Conservation (phyloP, 2,888 invertebrate species). For the Drosophila diplacantha region DNA sequence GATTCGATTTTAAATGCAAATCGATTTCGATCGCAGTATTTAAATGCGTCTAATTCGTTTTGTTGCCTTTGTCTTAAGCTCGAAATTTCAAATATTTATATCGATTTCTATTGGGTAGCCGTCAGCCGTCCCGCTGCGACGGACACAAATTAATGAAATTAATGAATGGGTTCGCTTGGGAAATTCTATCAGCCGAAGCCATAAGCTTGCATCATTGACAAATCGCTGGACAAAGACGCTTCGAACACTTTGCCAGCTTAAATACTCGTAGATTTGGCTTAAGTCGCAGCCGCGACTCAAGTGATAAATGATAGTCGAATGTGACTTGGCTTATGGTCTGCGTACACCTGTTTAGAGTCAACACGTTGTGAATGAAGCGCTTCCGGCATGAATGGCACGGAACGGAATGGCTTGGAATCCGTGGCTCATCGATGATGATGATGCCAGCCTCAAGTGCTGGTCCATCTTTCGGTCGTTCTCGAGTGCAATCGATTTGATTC, state of each 20-base stretch:
- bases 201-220: slow-evolving; percentile 63
- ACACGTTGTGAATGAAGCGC: slow-evolving; percentile 57
- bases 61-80: slow-evolving; percentile 42
- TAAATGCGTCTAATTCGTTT: slow-evolving; percentile 69
- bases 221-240: slow-evolving; percentile 55
- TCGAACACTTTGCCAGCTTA: slow-evolving; percentile 36
- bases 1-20: slow-evolving; percentile 68
- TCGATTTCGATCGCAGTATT: slow-evolving; percentile 53
- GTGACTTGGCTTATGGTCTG: slow-evolving; percentile 60
- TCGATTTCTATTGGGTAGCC: slow-evolving; percentile 59
- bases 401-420: slow-evolving; percentile 25
- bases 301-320: slow-evolving; percentile 67
- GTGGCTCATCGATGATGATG: slow-evolving; percentile 29
- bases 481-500: slow-evolving; percentile 25
- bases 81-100: slow-evolving; percentile 35
- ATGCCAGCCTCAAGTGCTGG: slow-evolving; percentile 26
- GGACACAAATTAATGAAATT: slow-evolving; percentile 50
- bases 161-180: slow-evolving; percentile 46
- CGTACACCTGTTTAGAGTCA: slow-evolving; percentile 67
- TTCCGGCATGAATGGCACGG: slow-evolving; percentile 56
- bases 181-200: slow-evolving; percentile 34
- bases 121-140: slow-evolving; percentile 46
- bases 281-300: slow-evolving; percentile 34
- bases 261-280: slow-evolving; percentile 44
- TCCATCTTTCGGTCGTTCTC: slow-evolving; percentile 16